Base-by-base conservation (phyloP, 2,888 invertebrate species). In the Brachylomia viminalis region DNA sequence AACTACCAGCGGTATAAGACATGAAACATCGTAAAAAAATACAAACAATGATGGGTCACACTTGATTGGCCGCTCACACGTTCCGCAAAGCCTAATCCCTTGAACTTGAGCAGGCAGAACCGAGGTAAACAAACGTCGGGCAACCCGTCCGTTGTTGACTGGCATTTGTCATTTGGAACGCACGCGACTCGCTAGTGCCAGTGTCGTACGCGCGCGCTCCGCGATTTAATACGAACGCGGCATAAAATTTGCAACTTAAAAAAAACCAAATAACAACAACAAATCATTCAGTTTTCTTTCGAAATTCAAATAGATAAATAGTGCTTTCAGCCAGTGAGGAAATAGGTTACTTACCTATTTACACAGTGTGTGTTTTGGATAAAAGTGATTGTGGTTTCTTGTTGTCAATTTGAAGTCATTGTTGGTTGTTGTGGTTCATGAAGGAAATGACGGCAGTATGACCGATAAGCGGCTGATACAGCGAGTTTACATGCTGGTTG, bases 151-250 rank as follows among this genome's bases (percentile, higher is more conserved):
- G n/a, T n/a, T n/a, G n/a, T 91, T 92, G 94, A 93, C 93, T 94
- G 94, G 93, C 95, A 95, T 96, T 96, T 96, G 96, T 96, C 96
- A 96, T 94, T 95, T 92, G 91, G 93, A 92, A 93, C 92, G 93
- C 91, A 90, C 92, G 90, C 93, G 91, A 91, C 91, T 90, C 90
- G 91, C 91, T 89, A 92, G 92, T 90, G 92, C 90, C 84, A 84
- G 90, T 90, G 89, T 90, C 89, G 83, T 87, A 62, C 79, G 90
- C 89, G 91, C 92, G 93, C 92, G 90, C 92, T 90, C 92, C 90
- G 90, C 86, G 87, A 76, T 80, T 76, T 59, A 77, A 91, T 82
- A 78, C 89, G 91, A 93, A 92, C 91, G 91, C 88, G 83, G 87
- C 87, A 86, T 38, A 82, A 86, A 78, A 82, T 92, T 89, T 84